These are phyloP conservation scores for Zele albiditarsus DNA, from an alignment of 2,888 invertebrate genomes.

Conservation along the genomic window DNA sequence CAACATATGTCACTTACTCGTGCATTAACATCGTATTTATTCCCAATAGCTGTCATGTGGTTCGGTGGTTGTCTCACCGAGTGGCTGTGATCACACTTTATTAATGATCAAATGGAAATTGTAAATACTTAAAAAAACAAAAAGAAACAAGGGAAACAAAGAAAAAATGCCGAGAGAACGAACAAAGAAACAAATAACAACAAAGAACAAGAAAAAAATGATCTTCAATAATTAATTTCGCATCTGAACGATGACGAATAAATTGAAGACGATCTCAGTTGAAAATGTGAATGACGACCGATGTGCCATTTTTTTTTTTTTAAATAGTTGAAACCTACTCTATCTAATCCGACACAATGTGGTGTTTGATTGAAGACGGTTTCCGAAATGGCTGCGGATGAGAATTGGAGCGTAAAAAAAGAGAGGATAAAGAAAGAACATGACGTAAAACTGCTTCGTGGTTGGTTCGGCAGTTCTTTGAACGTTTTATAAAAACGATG, in stretches of 20 bases:
- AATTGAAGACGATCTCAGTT: slow-evolving; percentile 36
- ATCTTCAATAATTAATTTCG: slow-evolving; percentile 1
- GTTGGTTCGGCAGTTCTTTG: neutral
- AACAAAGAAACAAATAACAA: neutral
- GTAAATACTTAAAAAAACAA: slow-evolving; percentile 31
- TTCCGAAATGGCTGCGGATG: slow-evolving; percentile 6
- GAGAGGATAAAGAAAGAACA: neutral
- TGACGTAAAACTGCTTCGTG: neutral
- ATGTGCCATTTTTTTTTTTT: slow-evolving; percentile 47
- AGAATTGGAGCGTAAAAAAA: neutral
- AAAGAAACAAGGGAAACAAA: slow-evolving; percentile 8
- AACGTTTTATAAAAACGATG: neutral
- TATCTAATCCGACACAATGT: neutral
- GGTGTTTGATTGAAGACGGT: slow-evolving; percentile 4
- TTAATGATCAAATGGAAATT: slow-evolving; percentile 46
- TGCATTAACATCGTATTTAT: slow-evolving; percentile 83
- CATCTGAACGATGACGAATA: slow-evolving; percentile 6
- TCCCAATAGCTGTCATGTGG: slow-evolving; percentile 90
- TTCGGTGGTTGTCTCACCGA: slow-evolving; percentile 88
- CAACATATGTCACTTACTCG: slow-evolving; percentile 76
- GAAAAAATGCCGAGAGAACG: neutral
- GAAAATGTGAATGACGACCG: slow-evolving; percentile 39
- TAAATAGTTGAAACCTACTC: neutral
- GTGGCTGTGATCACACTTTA: slow-evolving; percentile 81
- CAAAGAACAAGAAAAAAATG: slow-evolving; percentile 1